Evolutionary conservation across 2,113 vertebrate genomes (phyloP).

Genomic region (Paramisgurnus dabryanus): DNA sequence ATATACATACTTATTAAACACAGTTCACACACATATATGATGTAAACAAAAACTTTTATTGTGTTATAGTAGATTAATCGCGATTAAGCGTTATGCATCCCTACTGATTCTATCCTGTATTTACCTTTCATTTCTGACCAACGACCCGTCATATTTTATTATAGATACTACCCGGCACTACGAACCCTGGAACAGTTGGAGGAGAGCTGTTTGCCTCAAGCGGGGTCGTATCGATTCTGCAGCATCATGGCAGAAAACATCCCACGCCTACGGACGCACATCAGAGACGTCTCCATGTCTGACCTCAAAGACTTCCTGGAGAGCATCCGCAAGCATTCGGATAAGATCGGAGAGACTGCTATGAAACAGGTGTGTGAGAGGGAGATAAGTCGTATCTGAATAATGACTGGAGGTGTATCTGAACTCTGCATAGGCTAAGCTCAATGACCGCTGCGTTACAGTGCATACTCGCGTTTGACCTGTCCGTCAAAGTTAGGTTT

Average conservation of each 20-base stretch:
- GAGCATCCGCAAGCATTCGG: constrained; percentile 97
- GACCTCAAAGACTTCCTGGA: constrained; percentile 97
- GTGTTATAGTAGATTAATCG: no score
- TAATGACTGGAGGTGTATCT: constrained; percentile 5
- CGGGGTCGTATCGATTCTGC: constrained; percentile 94
- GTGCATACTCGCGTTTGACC: neutral
- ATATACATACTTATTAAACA: no score
- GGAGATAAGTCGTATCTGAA: neutral
- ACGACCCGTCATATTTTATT: neutral
- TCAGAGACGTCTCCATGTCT: constrained; percentile 93
- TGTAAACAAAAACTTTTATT: no score
- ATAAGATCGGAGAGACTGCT: constrained; percentile 94
- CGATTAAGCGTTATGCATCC: no score
- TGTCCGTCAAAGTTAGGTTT: neutral
- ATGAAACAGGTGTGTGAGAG: constrained; percentile 87
- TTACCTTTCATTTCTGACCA: constrained; percentile 5
- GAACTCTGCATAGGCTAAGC: neutral
- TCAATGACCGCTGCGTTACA: neutral
- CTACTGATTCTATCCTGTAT: neutral
- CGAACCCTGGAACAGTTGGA: constrained; percentile 94
- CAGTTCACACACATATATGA: no score
- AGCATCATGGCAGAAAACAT: constrained; percentile 93
- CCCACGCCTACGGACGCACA: constrained; percentile 84
- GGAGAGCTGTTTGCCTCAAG: constrained; percentile 85
- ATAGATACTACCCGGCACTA: constrained; percentile 93